Conservation (phyloP, 2,113 vertebrate genomes). For the Amblyopsis rosae region DNA sequence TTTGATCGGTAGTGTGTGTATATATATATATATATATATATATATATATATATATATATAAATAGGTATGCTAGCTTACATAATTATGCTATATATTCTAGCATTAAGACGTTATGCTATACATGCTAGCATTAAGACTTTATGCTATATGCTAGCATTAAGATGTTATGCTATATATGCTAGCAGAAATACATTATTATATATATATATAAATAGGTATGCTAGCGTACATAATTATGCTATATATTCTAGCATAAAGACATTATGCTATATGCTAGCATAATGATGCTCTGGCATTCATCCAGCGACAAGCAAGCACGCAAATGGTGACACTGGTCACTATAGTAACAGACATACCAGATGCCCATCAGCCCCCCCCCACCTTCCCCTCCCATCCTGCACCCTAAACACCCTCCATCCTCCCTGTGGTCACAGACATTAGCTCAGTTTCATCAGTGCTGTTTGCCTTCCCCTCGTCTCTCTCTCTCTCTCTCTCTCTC, state of each 20-base stretch:
- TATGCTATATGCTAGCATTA: too few relatives aligned
- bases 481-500: slow-evolving; percentile 1
- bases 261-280: not conserved
- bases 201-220: too few relatives aligned
- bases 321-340: slow-evolving; percentile 45
- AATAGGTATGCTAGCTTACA: too few relatives aligned
- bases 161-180: too few relatives aligned
- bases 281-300: not conserved
- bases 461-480: slow-evolving; percentile 18
- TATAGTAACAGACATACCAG: slow-evolving; percentile 57
- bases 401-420: not conserved
- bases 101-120: too few relatives aligned
- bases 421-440: slow-evolving; percentile 50
- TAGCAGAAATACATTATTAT: too few relatives aligned
- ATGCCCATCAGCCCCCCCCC: not conserved
- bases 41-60: too few relatives aligned
- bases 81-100: too few relatives aligned
- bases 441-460: slow-evolving; percentile 47
- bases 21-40: too few relatives aligned
- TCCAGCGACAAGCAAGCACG: not conserved
- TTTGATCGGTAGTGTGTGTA: too few relatives aligned
- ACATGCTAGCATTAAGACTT: too few relatives aligned
- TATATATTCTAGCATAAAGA: slow-evolving; percentile 11
- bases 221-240: too few relatives aligned
- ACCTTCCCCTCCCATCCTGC: not conserved